phyloP scores from a whole-genome alignment of 1,140 invertebrate genomes.

The Parapsyche elsis region DNA sequence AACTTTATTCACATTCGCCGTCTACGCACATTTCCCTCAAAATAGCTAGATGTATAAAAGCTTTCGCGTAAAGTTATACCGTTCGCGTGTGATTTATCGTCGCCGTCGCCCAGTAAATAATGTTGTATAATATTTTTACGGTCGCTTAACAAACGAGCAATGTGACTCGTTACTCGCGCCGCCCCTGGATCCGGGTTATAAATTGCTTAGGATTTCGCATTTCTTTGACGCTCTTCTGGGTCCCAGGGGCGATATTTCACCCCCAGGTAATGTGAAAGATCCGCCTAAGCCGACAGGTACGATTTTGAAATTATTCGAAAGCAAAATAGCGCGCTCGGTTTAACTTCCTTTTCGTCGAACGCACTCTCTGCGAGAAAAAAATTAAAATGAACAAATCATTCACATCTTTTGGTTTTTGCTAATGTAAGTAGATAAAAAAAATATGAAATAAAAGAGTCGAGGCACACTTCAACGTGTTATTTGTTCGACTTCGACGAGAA shows the following conservation, averaged over 20 bases:
- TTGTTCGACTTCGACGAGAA: background rate
- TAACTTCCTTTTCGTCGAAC: background rate
- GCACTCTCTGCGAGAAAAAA: background rate
- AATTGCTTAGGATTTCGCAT: slow-evolving; percentile 17
- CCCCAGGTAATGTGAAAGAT: slow-evolving; percentile 1
- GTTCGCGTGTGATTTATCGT: background rate
- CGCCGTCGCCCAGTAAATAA: background rate
- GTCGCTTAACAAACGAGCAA: background rate
- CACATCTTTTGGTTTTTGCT: background rate
- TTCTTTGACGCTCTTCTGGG: slow-evolving; percentile 17
- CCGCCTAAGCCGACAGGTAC: slow-evolving; percentile 21
- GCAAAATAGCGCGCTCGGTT: slow-evolving; percentile 6
- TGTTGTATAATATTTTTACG: slow-evolving; percentile 8
- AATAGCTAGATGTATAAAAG: no score
- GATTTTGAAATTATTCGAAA: slow-evolving; percentile 26
- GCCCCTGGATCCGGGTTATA: background rate
- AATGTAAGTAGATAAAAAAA: background rate
- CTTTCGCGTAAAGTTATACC: no score
- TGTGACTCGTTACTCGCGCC: background rate
- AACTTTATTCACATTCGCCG: no score
- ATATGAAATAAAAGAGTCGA: background rate
- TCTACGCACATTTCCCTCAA: no score
- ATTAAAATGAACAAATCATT: no score
- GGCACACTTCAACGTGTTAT: background rate
- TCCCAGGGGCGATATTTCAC: slow-evolving; percentile 13